Percentiles rank a stretch among this genome's conserved stretches.
These are phyloP conservation scores for Bothrops jararaca DNA, from an alignment of 2,113 vertebrate genomes.

Conservation along the genomic window DNA sequence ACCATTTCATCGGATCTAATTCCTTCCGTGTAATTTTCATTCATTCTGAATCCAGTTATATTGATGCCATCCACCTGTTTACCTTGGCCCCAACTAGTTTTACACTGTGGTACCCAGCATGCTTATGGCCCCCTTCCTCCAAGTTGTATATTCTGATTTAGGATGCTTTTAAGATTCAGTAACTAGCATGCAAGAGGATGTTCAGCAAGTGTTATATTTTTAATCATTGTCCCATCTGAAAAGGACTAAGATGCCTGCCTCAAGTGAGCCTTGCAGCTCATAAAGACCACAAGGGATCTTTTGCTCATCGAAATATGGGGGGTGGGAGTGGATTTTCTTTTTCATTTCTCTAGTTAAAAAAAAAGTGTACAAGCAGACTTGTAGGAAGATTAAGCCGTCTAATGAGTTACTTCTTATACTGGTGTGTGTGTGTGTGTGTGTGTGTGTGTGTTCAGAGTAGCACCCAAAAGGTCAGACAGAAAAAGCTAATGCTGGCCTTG, in stretches of 20 bases:
- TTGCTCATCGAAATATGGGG: not conserved
- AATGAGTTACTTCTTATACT: not conserved
- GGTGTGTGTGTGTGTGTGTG: not conserved
- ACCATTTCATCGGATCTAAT: not conserved
- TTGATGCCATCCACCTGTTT: not conserved
- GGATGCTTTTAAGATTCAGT: not conserved
- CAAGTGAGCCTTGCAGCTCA: not conserved
- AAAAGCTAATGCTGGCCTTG: fast-evolving
- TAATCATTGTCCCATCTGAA: not conserved
- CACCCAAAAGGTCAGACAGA: not conserved
- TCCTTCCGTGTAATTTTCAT: not conserved
- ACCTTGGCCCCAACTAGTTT: not conserved
- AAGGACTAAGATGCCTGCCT: not conserved
- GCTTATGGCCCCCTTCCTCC: not conserved
- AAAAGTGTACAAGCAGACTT: not conserved
- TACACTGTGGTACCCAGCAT: not conserved
- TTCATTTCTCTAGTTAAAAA: not conserved
- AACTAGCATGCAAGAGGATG: not conserved
- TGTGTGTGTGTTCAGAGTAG: not conserved
- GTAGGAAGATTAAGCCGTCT: not conserved
- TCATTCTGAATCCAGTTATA: not conserved
- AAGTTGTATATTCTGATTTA: not conserved
- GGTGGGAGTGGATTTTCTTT: not conserved
- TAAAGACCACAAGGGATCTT: not conserved
- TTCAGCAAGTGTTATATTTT: not conserved